phyloP scores from a whole-genome alignment of 2,113 vertebrate genomes.

The Leptodactylus fuscus region DNA sequence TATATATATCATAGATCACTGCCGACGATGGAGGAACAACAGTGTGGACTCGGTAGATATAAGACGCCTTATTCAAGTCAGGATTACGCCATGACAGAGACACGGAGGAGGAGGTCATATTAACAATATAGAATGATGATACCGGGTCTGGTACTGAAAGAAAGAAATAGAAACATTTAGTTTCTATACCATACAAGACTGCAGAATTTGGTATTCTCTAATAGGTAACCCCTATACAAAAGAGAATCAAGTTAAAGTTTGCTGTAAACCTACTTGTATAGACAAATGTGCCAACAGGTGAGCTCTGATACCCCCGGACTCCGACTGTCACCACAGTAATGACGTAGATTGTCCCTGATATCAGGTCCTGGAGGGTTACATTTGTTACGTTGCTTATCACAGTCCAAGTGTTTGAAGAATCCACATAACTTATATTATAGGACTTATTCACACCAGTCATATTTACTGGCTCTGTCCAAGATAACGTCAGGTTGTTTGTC shows the following conservation, averaged over 20 bases:
- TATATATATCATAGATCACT: no score
- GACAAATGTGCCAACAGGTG: not conserved
- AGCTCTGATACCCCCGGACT: not conserved
- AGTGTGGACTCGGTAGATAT: no score
- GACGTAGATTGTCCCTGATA: not conserved
- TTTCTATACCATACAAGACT: no score
- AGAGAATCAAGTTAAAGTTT: no score
- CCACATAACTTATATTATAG: no score
- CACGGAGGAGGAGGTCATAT: not conserved
- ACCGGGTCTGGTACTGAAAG: not conserved
- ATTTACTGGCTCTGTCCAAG: not conserved
- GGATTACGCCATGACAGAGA: not conserved
- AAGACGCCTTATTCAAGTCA: not conserved
- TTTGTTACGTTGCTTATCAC: not conserved
- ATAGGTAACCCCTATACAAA: no score
- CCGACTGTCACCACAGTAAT: not conserved
- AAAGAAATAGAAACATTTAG: not conserved
- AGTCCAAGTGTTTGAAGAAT: no score
- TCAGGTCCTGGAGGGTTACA: not conserved
- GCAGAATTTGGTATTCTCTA: no score
- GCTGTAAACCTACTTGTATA: slow-evolving; percentile 34
- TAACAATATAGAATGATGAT: not conserved
- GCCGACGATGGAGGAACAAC: no score
- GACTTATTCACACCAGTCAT: no score
- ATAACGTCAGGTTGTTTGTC: not conserved